Base-by-base conservation (phyloP, 1,140 invertebrate species). In the Macrostomum lignano region DNA sequence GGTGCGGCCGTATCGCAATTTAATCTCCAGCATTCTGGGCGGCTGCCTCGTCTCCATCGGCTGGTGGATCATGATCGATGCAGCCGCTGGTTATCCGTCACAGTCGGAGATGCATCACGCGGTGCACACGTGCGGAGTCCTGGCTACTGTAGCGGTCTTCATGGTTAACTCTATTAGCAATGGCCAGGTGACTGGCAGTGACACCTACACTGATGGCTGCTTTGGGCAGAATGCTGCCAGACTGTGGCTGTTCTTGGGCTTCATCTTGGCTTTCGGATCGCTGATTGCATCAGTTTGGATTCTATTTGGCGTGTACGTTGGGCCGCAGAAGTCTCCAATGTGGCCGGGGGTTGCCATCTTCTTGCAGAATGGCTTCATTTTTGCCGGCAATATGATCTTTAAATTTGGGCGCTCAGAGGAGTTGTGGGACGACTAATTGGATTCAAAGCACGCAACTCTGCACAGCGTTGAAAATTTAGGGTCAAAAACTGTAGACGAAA, bases 1-100 rank as follows among this genome's bases (percentile, higher is more conserved):
- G n/a, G n/a, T n/a, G n/a, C n/a, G n/a, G n/a, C n/a, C n/a, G n/a
- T n/a, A n/a, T n/a, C n/a, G 75, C 45, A 91, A 86, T 59, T 65
- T 71, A 28, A 50, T 79, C 17, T 67, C 73, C 11, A 74, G 79
- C 0, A 70, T 84, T 42, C 47, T 72, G 11, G 67, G 79, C 39
- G 79, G 79, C 34, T 58, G 70, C 41, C 52, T 88, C 65, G 77
- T 82, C 65, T 86, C 79, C 44, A 61, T 69, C 38, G 86, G 82
- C 21, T 93, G 86, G 82, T 96, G 88, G 86, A 69, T 86, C 31
- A 73, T 86, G 31, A 88, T 94, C 47, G 84, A 94, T 64, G 76
- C 79, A 15, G 71, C 76, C 36, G 69, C 72, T 5, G 66, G 68
- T 3, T 73, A 76, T 51, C 69, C 73, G 3, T 55, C 60, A 36